These are phyloP conservation scores for Orbicella faveolata DNA, from an alignment of 64 coral and sea anemone species.

Conservation along the genomic window DNA sequence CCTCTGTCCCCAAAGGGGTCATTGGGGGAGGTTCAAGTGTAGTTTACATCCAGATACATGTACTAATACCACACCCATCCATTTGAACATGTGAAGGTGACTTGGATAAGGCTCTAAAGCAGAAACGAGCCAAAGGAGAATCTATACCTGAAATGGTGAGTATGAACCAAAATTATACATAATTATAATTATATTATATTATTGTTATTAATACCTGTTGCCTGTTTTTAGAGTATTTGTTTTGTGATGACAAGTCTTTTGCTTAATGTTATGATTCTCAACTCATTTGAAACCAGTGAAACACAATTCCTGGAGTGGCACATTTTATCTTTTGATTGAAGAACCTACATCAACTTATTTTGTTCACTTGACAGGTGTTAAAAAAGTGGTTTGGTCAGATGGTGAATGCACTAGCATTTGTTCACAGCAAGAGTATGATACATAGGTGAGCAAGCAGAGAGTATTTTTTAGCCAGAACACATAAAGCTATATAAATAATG, in stretches of 20 bases:
- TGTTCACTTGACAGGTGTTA: constrained; percentile 58
- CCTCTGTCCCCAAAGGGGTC: no score
- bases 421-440: constrained; percentile 91
- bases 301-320: no score
- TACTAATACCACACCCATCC: neutral
- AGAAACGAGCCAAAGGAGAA: constrained; percentile 74
- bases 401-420: constrained; percentile 84
- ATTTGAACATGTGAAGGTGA: constrained; percentile 58
- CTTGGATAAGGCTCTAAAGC: constrained; percentile 87
- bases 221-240: neutral
- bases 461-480: no score
- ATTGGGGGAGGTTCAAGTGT: no score
- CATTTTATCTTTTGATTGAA: neutral
- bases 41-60: no score
- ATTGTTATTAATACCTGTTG: neutral
- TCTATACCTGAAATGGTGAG: constrained; percentile 88
- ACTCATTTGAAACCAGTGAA: no score
- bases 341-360: neutral
- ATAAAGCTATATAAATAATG: no score
- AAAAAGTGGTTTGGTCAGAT: constrained; percentile 99
- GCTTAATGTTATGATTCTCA: neutral
- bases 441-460: constrained; percentile 63
- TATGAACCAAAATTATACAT: neutral
- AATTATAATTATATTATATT: neutral
- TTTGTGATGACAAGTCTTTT: neutral